Conservation (phyloP, 2,113 vertebrate species). For the Lipotes vexillifer region DNA sequence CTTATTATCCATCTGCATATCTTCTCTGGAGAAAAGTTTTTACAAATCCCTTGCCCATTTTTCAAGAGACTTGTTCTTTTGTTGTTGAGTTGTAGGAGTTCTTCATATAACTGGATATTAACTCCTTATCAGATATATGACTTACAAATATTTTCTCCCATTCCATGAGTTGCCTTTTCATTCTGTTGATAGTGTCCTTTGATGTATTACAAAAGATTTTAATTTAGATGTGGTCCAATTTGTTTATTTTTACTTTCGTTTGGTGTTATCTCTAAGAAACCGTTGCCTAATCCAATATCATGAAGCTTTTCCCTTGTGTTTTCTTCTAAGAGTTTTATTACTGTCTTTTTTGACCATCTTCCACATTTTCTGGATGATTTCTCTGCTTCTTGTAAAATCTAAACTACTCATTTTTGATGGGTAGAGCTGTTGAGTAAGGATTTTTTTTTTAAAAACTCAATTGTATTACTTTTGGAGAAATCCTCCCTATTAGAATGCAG, state of each 20-base stretch:
- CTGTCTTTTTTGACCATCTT: neutral
- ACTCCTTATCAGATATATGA: neutral
- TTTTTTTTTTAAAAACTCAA: neutral
- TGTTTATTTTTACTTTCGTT: neutral
- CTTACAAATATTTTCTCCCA: neutral
- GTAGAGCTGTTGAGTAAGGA: neutral
- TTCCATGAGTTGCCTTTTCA: neutral
- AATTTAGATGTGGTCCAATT: neutral
- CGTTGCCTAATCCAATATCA: neutral
- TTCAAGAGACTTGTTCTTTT: neutral
- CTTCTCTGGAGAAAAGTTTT: neutral
- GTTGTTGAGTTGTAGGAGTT: neutral
- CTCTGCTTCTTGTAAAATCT: neutral
- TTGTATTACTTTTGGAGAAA: neutral
- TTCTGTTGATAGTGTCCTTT: neutral
- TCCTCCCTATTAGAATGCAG: neutral
- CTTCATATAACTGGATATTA: neutral
- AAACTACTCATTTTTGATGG: neutral
- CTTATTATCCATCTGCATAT: neutral
- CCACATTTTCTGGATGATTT: neutral
- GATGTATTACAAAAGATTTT: neutral
- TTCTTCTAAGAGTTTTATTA: neutral
- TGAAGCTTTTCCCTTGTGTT: neutral
- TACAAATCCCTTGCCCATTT: neutral
- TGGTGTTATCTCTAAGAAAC: neutral